Evolutionary conservation across 2,797 vertebrate genomes (phyloP).

Genomic region (Paramormyrops hopkinsi): DNA sequence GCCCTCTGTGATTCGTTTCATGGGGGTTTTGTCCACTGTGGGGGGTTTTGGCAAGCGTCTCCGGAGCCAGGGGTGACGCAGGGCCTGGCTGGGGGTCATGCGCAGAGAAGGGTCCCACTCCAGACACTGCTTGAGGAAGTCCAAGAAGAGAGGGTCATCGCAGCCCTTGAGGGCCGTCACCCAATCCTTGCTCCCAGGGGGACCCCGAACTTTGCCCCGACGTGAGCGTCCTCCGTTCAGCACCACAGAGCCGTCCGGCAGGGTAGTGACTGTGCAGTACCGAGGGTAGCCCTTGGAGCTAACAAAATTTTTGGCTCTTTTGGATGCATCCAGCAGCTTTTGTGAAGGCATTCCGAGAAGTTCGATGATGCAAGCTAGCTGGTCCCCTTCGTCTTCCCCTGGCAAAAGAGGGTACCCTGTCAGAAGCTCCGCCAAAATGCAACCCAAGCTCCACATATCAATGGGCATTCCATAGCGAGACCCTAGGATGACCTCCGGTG

Average conservation of each 20-base stretch:
- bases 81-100: slow-evolving; percentile 90
- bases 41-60: slow-evolving; percentile 93
- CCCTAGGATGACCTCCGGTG: slow-evolving; percentile 94
- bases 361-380: slow-evolving; percentile 95
- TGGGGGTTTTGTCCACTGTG: slow-evolving; percentile 70
- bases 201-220: slow-evolving; percentile 83
- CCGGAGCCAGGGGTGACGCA: slow-evolving; percentile 90
- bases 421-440: slow-evolving; percentile 92
- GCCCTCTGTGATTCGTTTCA: slow-evolving; percentile 77
- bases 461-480: slow-evolving; percentile 97
- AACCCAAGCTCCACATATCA: slow-evolving; percentile 98
- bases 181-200: slow-evolving; percentile 89
- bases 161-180: slow-evolving; percentile 86
- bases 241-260: slow-evolving; percentile 80
- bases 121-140: slow-evolving; percentile 97
- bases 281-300: slow-evolving; percentile 96
- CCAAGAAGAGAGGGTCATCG: slow-evolving; percentile 89
- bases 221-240: slow-evolving; percentile 88
- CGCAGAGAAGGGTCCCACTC: slow-evolving; percentile 90
- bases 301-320: slow-evolving; percentile 96
- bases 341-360: slow-evolving; percentile 88
- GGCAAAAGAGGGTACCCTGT: slow-evolving; percentile 92
- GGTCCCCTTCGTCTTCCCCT: slow-evolving; percentile 97
- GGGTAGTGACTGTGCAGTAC: slow-evolving; percentile 86
- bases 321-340: slow-evolving; percentile 88